Percentiles rank a stretch among this genome's conserved stretches.
These are phyloP conservation scores for Epirrhoe tristata DNA, from an alignment of 2,888 invertebrate genomes.

Conservation along the genomic window DNA sequence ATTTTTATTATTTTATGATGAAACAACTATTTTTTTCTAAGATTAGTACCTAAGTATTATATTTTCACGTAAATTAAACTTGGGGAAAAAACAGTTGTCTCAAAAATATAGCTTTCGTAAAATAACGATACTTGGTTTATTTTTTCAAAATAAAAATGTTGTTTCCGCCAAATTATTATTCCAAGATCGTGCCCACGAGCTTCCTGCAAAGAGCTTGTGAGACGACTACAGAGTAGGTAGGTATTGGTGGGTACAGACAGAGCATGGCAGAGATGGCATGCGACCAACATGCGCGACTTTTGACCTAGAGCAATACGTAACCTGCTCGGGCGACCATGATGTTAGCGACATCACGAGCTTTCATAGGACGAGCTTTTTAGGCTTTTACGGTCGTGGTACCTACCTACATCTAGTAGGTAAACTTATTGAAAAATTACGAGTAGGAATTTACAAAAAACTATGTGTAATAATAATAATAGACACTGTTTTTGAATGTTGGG, in stretches of 20 bases:
- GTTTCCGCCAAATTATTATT: neutral
- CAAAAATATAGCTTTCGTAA: too few species aligned
- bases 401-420: too few species aligned
- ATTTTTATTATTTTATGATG: neutral
- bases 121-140: neutral
- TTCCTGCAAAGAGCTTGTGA: neutral
- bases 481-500: too few species aligned
- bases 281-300: too few species aligned
- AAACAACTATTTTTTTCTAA: neutral
- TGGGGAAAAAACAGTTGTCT: neutral
- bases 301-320: neutral
- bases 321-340: neutral
- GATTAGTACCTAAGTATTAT: neutral
- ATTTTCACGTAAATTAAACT: neutral
- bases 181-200: neutral
- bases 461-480: too few species aligned
- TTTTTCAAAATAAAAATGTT: neutral
- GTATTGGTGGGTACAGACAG: too few species aligned
- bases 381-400: too few species aligned
- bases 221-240: neutral
- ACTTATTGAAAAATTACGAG: too few species aligned
- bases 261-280: neutral
- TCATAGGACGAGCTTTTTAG: too few species aligned
- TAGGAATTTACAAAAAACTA: too few species aligned
- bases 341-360: neutral